phyloP scores from a whole-genome alignment of 2,888 invertebrate species.

The Sminthurides aquaticus region DNA sequence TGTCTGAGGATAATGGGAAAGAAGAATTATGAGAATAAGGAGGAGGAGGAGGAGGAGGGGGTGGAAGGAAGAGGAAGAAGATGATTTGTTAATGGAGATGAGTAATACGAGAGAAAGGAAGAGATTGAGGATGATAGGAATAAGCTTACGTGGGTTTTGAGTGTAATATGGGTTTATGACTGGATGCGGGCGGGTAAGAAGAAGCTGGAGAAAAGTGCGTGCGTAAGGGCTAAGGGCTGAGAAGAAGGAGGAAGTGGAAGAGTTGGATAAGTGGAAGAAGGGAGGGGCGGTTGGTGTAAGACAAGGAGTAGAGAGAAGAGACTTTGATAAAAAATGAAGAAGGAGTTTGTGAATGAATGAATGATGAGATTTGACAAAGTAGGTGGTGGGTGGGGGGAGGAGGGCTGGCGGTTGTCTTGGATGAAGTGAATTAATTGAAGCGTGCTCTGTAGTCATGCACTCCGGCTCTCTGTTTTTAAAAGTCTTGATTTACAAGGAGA shows the following conservation, averaged over 20 bases:
- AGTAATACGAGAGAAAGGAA: too few relatives aligned
- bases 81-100: conserved; percentile 1
- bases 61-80: conserved; percentile 1
- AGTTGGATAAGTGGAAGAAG: neutral
- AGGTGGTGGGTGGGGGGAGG: too few relatives aligned
- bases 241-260: neutral
- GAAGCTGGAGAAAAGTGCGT: neutral
- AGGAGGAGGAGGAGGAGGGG: neutral
- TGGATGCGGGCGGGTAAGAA: too few relatives aligned
- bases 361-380: neutral
- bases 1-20: neutral
- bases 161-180: too few relatives aligned
- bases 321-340: neutral
- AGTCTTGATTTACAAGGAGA: too few relatives aligned
- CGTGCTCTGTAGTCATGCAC: too few relatives aligned
- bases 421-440: too few relatives aligned
- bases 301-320: neutral
- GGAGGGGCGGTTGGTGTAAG: neutral
- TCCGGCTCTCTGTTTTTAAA: too few relatives aligned
- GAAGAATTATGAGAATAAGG: neutral
- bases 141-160: too few relatives aligned
- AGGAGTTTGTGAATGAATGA: neutral
- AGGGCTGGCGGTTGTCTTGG: too few relatives aligned
- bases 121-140: too few relatives aligned
- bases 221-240: neutral